Conservation (phyloP, 2,797 vertebrate species). For the Spinibarbus caldwelli region DNA sequence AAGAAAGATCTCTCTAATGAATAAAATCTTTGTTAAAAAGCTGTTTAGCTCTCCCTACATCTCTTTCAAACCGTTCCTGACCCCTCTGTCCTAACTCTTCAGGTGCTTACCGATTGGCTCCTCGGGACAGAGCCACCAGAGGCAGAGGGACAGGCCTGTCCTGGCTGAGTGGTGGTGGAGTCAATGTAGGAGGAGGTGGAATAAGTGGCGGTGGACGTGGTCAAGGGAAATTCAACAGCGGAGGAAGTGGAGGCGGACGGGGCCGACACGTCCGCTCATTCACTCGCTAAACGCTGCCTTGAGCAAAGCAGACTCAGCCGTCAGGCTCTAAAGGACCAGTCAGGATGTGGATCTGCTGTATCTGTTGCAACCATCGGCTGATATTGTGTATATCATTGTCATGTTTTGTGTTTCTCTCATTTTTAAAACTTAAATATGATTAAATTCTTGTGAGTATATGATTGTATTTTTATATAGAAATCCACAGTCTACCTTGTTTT, state of each 20-base stretch:
- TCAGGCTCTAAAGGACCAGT: conserved; percentile 83
- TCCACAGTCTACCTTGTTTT: not conserved
- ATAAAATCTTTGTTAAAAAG: not conserved
- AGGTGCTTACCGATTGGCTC: conserved; percentile 93
- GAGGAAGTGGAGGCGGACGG: conserved; percentile 93
- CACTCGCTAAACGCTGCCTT: conserved; percentile 84
- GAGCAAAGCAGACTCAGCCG: conserved; percentile 58
- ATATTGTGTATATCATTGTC: conserved; percentile 54
- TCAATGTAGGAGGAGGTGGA: conserved; percentile 77
- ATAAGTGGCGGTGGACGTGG: conserved; percentile 81
- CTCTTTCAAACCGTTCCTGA: not conserved
- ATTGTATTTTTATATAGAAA: conserved; percentile 16
- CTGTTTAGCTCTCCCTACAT: not conserved
- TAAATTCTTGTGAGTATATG: conserved; percentile 55
- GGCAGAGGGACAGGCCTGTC: conserved; percentile 93
- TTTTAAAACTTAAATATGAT: conserved; percentile 66
- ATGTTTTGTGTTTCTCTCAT: conserved; percentile 65
- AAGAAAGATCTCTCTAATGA: not conserved
- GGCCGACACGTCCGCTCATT: conserved; percentile 98
- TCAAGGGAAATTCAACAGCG: conserved; percentile 93
- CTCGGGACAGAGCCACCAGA: conserved; percentile 90
- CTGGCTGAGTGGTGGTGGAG: conserved; percentile 90
- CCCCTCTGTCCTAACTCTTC: conserved; percentile 55
- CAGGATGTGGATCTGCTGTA: conserved; percentile 76
- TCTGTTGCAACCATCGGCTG: conserved; percentile 62